phyloP scores from a whole-genome alignment of 2,888 invertebrate species.

The Endotricha flammealis region DNA sequence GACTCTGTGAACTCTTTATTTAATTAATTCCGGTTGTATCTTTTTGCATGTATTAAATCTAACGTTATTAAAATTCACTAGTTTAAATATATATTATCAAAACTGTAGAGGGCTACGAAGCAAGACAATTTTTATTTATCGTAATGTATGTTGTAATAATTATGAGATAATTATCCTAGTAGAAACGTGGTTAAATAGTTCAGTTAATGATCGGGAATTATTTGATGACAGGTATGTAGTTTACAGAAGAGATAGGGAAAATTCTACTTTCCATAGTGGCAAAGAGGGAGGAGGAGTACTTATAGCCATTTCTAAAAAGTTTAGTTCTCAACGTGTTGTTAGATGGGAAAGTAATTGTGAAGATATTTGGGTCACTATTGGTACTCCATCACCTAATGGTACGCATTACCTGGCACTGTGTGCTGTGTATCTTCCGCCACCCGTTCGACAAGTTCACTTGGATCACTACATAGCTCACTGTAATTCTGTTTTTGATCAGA shows the following conservation, averaged over 20 bases:
- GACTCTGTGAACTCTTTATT: too few relatives aligned
- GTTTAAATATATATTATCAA: too few relatives aligned
- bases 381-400: too few relatives aligned
- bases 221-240: slow-evolving; percentile 20
- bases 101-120: slow-evolving; percentile 19
- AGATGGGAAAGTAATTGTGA: slow-evolving; percentile 11
- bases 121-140: slow-evolving; percentile 17
- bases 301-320: too few relatives aligned
- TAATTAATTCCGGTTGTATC: background rate
- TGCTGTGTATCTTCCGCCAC: too few relatives aligned
- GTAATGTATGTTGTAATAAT: slow-evolving; percentile 13
- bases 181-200: slow-evolving; percentile 17
- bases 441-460: too few relatives aligned
- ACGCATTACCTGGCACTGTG: too few relatives aligned
- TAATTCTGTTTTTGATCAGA: too few relatives aligned
- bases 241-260: slow-evolving; percentile 18
- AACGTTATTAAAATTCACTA: slow-evolving; percentile 9
- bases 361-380: too few relatives aligned
- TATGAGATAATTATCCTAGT: slow-evolving; percentile 18
- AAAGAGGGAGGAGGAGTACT: too few relatives aligned
- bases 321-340: slow-evolving; percentile 4
- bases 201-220: slow-evolving; percentile 14
- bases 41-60: background rate
- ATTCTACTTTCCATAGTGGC: background rate
- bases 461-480: too few relatives aligned